Percentiles rank a stretch among this genome's conserved stretches.
These are phyloP conservation scores for Oncorhynchus tshawytscha DNA, from an alignment of 2,113 vertebrate species.

Conservation along the genomic window DNA sequence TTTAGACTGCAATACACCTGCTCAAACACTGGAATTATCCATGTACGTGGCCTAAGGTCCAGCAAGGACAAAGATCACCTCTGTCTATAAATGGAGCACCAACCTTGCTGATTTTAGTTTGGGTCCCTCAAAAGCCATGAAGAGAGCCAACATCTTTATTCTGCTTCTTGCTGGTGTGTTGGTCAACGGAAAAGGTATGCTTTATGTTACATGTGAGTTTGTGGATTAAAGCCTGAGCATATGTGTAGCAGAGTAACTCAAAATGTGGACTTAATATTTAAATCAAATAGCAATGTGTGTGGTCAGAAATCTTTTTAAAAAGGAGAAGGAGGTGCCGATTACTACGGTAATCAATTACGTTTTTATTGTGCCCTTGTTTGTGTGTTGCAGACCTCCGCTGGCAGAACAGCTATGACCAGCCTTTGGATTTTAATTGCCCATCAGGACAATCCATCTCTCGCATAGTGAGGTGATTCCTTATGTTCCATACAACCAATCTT, in stretches of 20 bases:
- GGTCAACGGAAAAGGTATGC: background rate
- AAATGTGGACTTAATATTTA: background rate
- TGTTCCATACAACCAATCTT: background rate
- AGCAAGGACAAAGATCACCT: background rate
- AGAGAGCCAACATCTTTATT: background rate
- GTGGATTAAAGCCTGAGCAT: background rate
- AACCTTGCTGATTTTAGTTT: background rate
- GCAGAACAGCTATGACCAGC: background rate
- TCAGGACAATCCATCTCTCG: background rate
- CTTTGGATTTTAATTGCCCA: background rate
- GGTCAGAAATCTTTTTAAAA: background rate
- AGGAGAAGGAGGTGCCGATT: background rate
- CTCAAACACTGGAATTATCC: background rate
- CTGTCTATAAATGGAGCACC: background rate
- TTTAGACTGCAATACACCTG: too few relatives aligned
- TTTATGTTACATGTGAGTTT: background rate
- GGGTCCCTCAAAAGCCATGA: background rate
- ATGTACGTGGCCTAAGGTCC: background rate
- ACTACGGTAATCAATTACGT: background rate
- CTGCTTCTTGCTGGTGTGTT: conserved; percentile 2
- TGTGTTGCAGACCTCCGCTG: background rate
- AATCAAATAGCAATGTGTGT: background rate
- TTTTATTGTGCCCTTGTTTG: background rate
- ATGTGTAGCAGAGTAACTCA: background rate
- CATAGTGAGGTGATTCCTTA: background rate